Conservation (phyloP, 2,113 vertebrate species). For the Mormyrus iriodes region DNA sequence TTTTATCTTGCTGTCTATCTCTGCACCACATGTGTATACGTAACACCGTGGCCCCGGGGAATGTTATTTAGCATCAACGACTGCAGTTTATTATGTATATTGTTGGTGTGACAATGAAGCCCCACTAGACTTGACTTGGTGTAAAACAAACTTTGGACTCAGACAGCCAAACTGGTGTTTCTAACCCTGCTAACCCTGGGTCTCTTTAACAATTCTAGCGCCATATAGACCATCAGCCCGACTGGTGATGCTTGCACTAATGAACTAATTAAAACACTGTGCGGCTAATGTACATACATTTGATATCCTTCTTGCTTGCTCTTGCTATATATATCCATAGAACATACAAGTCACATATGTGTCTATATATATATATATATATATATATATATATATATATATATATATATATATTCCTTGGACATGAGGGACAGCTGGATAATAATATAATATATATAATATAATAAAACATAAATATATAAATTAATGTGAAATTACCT, state of each 20-base stretch:
- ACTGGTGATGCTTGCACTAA: not conserved
- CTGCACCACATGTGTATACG: not conserved
- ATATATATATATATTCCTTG: not conserved
- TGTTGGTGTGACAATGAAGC: not conserved
- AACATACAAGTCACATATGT: too few species aligned
- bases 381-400: not conserved
- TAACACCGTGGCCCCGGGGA: not conserved
- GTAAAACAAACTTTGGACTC: not conserved
- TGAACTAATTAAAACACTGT: not conserved
- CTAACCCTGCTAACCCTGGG: not conserved
- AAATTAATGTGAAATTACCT: not conserved
- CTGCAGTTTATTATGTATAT: not conserved
- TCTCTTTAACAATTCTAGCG: not conserved
- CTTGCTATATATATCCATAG: not conserved
- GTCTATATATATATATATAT: not conserved
- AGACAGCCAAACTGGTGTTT: not conserved
- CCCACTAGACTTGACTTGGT: not conserved
- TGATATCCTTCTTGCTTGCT: not conserved
- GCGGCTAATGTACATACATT: not conserved
- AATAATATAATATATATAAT: too few species aligned
- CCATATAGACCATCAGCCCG: not conserved
- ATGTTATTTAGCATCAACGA: not conserved
- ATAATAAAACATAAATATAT: constrained; percentile 4
- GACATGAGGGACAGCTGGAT: not conserved
- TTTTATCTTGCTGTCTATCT: not conserved